Evolutionary conservation across 2,797 vertebrate species (phyloP), one percentile per base, ranked within the genome.

Genomic region (Notolepis coatsorum): DNA sequence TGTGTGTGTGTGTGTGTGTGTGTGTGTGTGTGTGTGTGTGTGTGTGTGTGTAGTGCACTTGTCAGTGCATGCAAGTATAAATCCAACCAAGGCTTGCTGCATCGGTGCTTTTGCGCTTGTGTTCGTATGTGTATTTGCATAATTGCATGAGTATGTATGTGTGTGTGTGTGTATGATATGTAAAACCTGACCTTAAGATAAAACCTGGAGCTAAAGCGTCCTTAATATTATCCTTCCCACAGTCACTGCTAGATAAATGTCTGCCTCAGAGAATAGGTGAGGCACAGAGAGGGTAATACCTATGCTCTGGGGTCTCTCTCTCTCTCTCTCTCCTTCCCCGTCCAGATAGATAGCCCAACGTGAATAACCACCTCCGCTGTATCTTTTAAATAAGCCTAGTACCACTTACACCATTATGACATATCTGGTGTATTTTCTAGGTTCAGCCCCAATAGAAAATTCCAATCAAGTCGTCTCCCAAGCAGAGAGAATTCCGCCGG

Each of bases 131-230:
- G 50, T 65, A 28, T 45, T 12, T 42, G 17, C n/a, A n/a, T n/a
- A n/a, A n/a, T n/a, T 35, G 15, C 2, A 12, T 18, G 18, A 18
- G 15, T 23, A 17, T 5, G 5, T 51, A 17, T 20, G 18, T 21
- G 48, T 9, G 18, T 23, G 17, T 33, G 52, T 42, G 55, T 64
- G 72, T 77, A 66, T 65, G 71, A 86, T 88, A 91, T 91, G 86
- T 84, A 86, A 92, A 91, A 88, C 69, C 77, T 89, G 88, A 91
- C 91, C 89, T 93, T 91, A 74, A 81, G 81, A 89, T 77, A 80
- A 88, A 84, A 87, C 77, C 75, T 49, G 54, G 43, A 53, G 75
- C 77, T 85, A 71, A 77, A 78, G 51, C 77, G 18, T 73, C 74
- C 68, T 63, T 85, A 84, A 90, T 90, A 87, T 87, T 81, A 89